Evolutionary conservation across 30 jellyfish, hydroid and myxozoan species (phyloP).

Genomic region (Catostylus mosaicus): DNA sequence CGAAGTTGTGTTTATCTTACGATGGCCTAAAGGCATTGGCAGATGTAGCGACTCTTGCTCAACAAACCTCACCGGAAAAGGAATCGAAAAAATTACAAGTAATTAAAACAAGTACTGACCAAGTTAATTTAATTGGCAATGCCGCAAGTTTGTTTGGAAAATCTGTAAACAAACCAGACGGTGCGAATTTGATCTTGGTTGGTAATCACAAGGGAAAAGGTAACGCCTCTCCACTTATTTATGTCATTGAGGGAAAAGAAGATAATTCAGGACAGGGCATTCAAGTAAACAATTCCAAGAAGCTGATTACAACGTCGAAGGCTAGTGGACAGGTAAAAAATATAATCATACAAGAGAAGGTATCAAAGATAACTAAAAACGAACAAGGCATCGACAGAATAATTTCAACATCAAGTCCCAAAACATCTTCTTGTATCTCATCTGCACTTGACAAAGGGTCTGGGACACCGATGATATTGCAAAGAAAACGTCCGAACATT

Average conservation of each 20-base stretch:
- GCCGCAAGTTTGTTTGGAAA: neutral
- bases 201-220: neutral
- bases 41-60: constrained; percentile 57
- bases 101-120: neutral
- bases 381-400: neutral
- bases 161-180: neutral
- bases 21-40: constrained; percentile 70
- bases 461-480: constrained; percentile 33
- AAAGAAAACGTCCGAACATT: constrained; percentile 60
- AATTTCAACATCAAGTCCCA: neutral
- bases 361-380: neutral
- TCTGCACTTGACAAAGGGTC: too few species aligned
- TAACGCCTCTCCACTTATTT: neutral
- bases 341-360: neutral
- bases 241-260: neutral
- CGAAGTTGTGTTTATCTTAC: constrained; percentile 14
- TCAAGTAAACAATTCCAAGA: too few species aligned
- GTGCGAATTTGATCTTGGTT: neutral
- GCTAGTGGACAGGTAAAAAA: too few species aligned
- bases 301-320: too few species aligned
- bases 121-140: neutral
- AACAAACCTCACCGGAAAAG: constrained; percentile 4
- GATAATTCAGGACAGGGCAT: too few species aligned
- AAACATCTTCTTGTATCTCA: neutral
- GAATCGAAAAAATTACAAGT: neutral